Percentiles rank a stretch among this genome's conserved stretches.
Conservation (phyloP, 2,888 invertebrate genomes). For the Archips xylosteana region DNA sequence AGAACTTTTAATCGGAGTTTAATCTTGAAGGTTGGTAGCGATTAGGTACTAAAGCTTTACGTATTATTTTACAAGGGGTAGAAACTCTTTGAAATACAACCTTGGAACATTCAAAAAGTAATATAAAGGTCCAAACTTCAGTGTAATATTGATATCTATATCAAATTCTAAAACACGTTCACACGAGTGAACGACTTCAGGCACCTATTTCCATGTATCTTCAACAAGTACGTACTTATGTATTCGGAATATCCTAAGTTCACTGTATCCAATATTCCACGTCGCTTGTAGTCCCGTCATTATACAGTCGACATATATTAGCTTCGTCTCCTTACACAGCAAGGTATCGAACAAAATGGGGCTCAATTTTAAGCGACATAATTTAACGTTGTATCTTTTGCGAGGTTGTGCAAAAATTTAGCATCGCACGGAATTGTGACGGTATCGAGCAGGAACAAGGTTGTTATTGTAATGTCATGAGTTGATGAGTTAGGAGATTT, state of each 20-base stretch:
- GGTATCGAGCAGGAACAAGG: not conserved
- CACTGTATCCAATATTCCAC: constrained; percentile 18
- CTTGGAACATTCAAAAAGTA: not conserved
- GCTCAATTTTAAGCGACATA: constrained; percentile 30
- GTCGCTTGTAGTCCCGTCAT: constrained; percentile 3
- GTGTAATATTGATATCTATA: not conserved
- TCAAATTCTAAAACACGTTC: not conserved
- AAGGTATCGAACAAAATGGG: constrained; percentile 31
- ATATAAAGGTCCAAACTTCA: not conserved
- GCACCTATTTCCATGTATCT: constrained; percentile 6
- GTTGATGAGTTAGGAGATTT: not conserved
- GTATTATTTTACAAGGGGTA: not conserved
- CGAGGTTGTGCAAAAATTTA: not conserved
- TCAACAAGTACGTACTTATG: not conserved
- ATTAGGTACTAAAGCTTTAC: not conserved
- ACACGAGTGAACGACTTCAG: not conserved
- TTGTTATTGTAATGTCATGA: not conserved
- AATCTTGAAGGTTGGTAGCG: not conserved
- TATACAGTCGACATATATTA: constrained; percentile 30
- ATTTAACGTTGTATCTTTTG: constrained; percentile 2
- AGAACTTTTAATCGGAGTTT: constrained; percentile 22
- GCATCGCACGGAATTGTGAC: not conserved
- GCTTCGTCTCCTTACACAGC: constrained; percentile 35
- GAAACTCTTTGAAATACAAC: not conserved
- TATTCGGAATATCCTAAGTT: constrained; percentile 7